Percentiles rank a stretch among this genome's conserved stretches.
These are phyloP conservation scores for Magallana angulata DNA, from an alignment of 1,140 invertebrate species.

Conservation along the genomic window DNA sequence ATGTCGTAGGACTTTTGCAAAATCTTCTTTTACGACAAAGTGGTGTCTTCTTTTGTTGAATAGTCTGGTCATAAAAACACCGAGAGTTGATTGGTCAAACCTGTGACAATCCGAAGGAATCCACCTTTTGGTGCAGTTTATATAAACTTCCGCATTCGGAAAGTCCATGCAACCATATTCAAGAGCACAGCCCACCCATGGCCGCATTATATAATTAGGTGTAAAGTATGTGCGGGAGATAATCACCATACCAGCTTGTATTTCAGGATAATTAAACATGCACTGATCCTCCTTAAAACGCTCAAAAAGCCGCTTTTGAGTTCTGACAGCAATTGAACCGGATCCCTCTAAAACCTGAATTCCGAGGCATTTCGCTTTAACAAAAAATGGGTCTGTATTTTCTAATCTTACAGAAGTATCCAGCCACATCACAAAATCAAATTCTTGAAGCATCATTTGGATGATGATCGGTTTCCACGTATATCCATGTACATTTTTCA, in stretches of 20 bases:
- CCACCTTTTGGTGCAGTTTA: not conserved
- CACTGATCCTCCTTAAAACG: slow-evolving; percentile 22
- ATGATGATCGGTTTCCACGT: no score
- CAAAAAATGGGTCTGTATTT: no score
- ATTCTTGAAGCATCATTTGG: no score
- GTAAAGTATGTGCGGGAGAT: slow-evolving; percentile 33
- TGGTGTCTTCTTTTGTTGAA: slow-evolving; percentile 2
- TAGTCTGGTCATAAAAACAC: slow-evolving; percentile 36
- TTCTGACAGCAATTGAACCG: not conserved
- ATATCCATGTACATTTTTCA: no score
- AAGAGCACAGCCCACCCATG: slow-evolving; percentile 48
- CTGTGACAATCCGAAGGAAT: slow-evolving; percentile 23
- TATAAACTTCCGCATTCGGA: not conserved
- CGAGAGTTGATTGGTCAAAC: slow-evolving; percentile 45
- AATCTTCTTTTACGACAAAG: no score
- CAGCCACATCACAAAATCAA: no score
- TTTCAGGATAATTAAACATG: slow-evolving; percentile 28
- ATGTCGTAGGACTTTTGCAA: no score
- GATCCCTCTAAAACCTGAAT: not conserved
- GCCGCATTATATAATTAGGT: slow-evolving; percentile 25
- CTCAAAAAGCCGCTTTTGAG: slow-evolving; percentile 38
- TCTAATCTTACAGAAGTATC: no score
- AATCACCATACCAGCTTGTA: not conserved
- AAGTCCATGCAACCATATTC: slow-evolving; percentile 40
- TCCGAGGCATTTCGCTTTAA: not conserved